These are phyloP conservation scores for Eurypyga helias DNA, from an alignment of 2,113 vertebrate species.

Conservation along the genomic window DNA sequence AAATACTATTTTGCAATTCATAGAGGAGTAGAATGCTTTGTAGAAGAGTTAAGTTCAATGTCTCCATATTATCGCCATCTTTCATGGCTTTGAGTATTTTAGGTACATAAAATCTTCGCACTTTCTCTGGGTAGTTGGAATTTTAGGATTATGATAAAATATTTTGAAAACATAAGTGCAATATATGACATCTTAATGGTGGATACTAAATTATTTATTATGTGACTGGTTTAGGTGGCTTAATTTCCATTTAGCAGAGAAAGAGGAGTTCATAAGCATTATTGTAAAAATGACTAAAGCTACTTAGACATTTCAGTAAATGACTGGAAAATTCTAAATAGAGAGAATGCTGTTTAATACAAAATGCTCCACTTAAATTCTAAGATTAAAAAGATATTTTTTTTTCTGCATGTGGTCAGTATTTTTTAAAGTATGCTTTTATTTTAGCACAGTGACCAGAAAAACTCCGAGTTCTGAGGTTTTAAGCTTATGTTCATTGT, in stretches of 20 bases:
- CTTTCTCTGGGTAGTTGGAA: not conserved
- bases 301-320: not conserved
- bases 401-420: conserved; percentile 17
- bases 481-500: not conserved
- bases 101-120: not conserved
- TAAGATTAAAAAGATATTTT: not conserved
- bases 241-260: not conserved
- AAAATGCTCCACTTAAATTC: not conserved
- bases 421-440: conserved; percentile 29
- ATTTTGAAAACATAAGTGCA: not conserved
- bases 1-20: not conserved
- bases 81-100: not conserved
- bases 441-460: conserved; percentile 27
- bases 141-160: not conserved
- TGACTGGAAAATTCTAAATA: not conserved
- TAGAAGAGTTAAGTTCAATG: not conserved
- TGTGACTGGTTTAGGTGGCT: not conserved
- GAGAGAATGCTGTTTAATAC: not conserved
- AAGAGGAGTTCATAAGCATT: not conserved
- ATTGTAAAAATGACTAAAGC: not conserved
- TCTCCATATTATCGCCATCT: not conserved
- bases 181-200: not conserved
- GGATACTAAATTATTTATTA: not conserved
- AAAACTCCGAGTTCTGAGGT: not conserved
- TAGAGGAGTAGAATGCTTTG: not conserved